Percentiles rank a stretch among this genome's conserved stretches.
These are phyloP conservation scores for Crossocerus cetratus DNA, from an alignment of 2,888 invertebrate species.

Conservation along the genomic window DNA sequence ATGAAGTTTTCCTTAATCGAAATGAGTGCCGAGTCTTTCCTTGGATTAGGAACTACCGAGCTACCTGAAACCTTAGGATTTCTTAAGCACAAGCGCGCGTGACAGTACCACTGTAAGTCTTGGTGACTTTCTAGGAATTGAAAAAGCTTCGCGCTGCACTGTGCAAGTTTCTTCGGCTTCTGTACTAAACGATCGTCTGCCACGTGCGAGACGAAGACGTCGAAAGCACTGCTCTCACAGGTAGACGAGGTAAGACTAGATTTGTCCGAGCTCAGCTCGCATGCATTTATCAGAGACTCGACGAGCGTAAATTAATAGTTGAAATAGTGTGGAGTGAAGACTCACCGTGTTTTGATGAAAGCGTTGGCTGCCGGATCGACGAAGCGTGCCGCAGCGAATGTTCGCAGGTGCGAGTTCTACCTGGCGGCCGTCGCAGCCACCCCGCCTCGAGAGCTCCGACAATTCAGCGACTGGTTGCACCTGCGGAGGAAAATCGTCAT, in stretches of 20 bases:
- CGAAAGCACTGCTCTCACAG: too few species aligned
- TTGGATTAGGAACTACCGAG: too few species aligned
- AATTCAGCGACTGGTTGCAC: conserved; percentile 96
- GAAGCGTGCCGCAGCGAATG: conserved; percentile 86
- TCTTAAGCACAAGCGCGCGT: too few species aligned
- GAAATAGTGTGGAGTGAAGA: conserved; percentile 39
- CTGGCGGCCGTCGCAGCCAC: conserved; percentile 82
- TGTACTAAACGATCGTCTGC: too few species aligned
- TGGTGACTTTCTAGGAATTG: background rate
- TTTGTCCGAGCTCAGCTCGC: too few species aligned
- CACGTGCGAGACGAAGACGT: too few species aligned
- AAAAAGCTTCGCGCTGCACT: background rate
- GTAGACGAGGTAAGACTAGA: too few species aligned
- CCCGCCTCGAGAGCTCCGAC: conserved; percentile 91
- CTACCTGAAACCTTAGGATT: too few species aligned
- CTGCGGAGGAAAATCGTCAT: conserved; percentile 75
- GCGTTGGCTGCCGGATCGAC: conserved; percentile 88
- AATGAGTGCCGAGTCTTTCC: too few species aligned
- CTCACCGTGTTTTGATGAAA: conserved; percentile 84
- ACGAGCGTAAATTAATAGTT: background rate
- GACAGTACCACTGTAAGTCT: too few species aligned
- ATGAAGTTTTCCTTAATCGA: background rate
- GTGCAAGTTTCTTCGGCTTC: too few species aligned
- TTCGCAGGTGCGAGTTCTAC: conserved; percentile 84
- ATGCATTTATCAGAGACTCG: background rate